Percentiles rank a stretch among this genome's conserved stretches.
Conservation (phyloP, 1,140 invertebrate genomes). For the Saccostrea echinata region DNA sequence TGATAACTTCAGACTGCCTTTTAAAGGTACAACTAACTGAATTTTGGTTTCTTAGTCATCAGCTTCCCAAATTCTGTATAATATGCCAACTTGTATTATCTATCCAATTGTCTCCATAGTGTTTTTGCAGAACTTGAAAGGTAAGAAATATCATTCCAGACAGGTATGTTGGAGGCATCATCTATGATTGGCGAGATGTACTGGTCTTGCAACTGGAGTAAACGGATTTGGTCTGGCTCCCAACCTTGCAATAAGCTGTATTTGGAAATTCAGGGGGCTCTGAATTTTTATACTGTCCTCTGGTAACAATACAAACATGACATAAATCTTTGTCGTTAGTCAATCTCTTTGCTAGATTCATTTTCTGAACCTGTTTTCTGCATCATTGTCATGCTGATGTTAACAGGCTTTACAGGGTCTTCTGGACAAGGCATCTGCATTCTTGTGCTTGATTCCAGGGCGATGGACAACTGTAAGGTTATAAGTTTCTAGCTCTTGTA, state of each 20-base stretch:
- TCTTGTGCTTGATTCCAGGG: conserved; percentile 62
- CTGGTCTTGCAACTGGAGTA: conserved; percentile 43
- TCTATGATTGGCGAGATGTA: conserved; percentile 21
- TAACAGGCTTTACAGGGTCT: conserved; percentile 54
- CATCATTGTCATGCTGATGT: no score
- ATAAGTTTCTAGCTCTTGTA: conserved; percentile 65
- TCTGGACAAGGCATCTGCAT: conserved; percentile 68
- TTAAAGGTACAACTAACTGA: conserved; percentile 50
- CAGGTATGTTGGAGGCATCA: neutral
- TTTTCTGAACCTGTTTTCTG: no score
- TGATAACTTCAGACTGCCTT: neutral
- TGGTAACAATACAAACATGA: conserved; percentile 50
- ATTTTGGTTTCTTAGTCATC: neutral
- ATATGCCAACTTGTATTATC: conserved; percentile 48
- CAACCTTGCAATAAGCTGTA: conserved; percentile 12
- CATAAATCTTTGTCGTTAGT: no score
- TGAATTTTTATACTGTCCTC: conserved; percentile 12
- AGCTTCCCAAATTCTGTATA: conserved; percentile 32
- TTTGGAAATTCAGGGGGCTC: neutral
- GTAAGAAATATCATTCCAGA: conserved; percentile 45
- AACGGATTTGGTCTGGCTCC: neutral
- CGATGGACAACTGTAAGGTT: conserved; percentile 66
- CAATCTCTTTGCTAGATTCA: no score
- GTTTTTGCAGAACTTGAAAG: conserved; percentile 33
- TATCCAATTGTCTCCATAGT: conserved; percentile 58